Evolutionary conservation across 1,140 invertebrate species (phyloP), one percentile per base, ranked within the genome.

Genomic region (Hylyphantes graminicola): DNA sequence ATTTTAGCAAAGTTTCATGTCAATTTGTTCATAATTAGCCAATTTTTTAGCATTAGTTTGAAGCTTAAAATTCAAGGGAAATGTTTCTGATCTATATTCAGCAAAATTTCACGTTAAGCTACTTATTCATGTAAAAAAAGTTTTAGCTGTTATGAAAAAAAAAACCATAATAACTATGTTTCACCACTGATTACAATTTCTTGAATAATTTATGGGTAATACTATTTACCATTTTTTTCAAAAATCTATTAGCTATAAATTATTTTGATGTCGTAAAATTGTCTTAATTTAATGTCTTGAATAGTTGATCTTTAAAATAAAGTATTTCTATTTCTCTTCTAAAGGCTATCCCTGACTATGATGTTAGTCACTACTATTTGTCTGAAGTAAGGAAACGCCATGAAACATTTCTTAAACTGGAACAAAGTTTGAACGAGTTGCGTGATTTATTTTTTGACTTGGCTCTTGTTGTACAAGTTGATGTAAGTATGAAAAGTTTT

Each of bases 371-470:
- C 51, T 55, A 80, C 51, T 80, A 57, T 50, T 59, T 70, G 8
- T 7, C 15, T 17, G 77, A 80, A 70, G 61, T 80, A 19, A 68
- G 59, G 55, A 70, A 59, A 59, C 53, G 77, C 2, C 77, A 80
- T 68, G 77, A 80, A 70, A 64, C 19, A 50, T 80, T 80, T 59
- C 54, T 80, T 11, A 68, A 80, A 51, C 48, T 80, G 48, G 77
- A 80, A 70, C n/a, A 70, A 0, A 70, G 50, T 7, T 17, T 80
- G 68, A 54, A 55, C 10, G 54, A 80, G 13, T 70, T 80, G n/a
- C 77, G 53, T 61, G 77, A 80, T 55, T 50, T 80, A 51, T 70
- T 80, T 68, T 70, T 70, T 61, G 64, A 70, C 13, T 11, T 80
- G n/a, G 65, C 77, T 17, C 17, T 70, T 9, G 48, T 59, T 70